A percentile compares a stretch with the other conserved stretches of the same genome.
Conservation (phyloP, 1,140 invertebrate genomes). For the Neuroterus valhalla region DNA sequence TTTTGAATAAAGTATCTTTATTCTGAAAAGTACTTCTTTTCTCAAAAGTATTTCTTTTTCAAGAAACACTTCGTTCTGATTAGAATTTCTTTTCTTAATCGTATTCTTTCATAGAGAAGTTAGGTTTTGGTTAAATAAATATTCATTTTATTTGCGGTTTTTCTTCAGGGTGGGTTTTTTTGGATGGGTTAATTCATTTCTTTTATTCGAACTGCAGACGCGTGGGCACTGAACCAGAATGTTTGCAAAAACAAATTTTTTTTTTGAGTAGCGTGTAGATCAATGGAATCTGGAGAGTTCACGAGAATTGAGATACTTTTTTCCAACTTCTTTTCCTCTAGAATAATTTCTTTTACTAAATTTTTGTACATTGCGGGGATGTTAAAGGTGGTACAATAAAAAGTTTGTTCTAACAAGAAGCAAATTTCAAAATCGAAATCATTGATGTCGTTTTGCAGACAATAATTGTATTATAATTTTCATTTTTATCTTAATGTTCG, state of each 20-base stretch:
- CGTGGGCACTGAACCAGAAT: neutral
- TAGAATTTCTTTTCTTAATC: neutral
- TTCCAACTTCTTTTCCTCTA: too few species aligned
- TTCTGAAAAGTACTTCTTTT: conserved; percentile 31
- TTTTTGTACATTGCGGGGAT: too few species aligned
- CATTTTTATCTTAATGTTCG: too few species aligned
- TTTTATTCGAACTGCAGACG: conserved; percentile 4
- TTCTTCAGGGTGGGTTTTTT: neutral
- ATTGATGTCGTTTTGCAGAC: too few species aligned
- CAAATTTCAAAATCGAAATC: too few species aligned
- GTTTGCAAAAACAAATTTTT: neutral
- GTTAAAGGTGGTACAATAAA: too few species aligned
- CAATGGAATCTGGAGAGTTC: too few species aligned
- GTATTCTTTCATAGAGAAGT: conserved; percentile 13
- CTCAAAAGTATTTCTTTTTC: conserved; percentile 17
- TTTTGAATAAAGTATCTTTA: conserved; percentile 9
- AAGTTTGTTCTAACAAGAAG: too few species aligned
- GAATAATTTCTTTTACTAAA: too few species aligned
- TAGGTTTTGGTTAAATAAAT: neutral
- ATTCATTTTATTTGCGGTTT: conserved; percentile 19
- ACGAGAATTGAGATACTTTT: too few species aligned
- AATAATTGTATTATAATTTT: too few species aligned
- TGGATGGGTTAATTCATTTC: neutral
- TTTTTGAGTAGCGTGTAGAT: neutral
- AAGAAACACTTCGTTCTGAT: neutral